phyloP scores from a whole-genome alignment of 2,113 vertebrate species.

The Antechinus flavipes region DNA sequence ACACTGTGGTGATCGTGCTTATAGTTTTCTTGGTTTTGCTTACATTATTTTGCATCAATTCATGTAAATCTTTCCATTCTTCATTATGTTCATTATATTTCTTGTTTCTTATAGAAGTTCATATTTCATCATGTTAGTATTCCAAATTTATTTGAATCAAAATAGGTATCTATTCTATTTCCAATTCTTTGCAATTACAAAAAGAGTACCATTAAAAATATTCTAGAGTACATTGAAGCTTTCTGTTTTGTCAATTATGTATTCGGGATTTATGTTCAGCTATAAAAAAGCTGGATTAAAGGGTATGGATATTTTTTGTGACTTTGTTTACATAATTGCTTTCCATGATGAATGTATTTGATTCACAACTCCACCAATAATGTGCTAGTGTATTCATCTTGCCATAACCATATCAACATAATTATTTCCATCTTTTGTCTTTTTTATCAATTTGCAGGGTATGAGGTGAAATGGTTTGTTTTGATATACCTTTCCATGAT shows the following conservation, averaged over 20 bases:
- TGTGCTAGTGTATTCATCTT: neutral
- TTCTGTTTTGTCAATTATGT: neutral
- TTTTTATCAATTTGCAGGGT: neutral
- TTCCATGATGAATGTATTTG: neutral
- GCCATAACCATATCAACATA: neutral
- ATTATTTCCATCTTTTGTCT: neutral
- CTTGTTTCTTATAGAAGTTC: neutral
- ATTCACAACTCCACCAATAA: neutral
- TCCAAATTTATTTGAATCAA: neutral
- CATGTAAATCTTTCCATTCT: neutral
- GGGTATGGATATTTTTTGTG: neutral
- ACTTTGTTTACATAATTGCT: neutral
- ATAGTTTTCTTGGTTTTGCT: neutral
- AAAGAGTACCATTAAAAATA: neutral
- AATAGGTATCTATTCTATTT: neutral
- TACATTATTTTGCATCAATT: neutral
- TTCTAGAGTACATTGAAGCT: neutral
- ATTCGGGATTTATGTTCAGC: neutral
- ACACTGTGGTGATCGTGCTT: neutral
- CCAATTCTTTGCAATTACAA: neutral
- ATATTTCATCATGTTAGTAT: neutral
- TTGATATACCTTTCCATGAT: neutral
- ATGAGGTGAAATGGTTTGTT: neutral
- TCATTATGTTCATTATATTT: neutral
- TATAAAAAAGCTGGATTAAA: neutral